These are phyloP conservation scores for Ginglymostoma cirratum DNA, from an alignment of 2,113 vertebrate genomes.

Conservation along the genomic window DNA sequence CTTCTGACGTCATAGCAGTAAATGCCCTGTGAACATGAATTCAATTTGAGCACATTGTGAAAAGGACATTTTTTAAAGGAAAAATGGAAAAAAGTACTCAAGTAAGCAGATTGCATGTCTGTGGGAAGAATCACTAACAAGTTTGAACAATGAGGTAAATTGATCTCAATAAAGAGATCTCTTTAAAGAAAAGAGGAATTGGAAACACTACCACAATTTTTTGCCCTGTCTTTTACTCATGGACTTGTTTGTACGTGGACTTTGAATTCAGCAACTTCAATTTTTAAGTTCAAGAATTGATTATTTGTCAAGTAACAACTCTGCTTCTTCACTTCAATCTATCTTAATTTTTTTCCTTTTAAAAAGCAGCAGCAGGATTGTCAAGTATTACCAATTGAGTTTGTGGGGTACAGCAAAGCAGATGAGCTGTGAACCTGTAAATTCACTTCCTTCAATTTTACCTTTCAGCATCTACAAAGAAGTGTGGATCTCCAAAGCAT, in stretches of 20 bases:
- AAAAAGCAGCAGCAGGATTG: not conserved
- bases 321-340: not conserved
- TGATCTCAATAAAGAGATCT: not conserved
- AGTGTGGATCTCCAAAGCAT: constrained; percentile 66
- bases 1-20: not conserved
- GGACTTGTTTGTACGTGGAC: not conserved
- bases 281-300: not conserved
- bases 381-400: not conserved
- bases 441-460: not conserved
- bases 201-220: not conserved
- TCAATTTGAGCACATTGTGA: not conserved
- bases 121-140: not conserved
- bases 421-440: not conserved
- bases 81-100: not conserved
- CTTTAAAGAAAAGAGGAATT: not conserved
- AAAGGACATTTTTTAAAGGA: not conserved
- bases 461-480: constrained; percentile 67
- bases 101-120: not conserved
- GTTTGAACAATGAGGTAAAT: not conserved
- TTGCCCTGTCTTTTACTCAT: not conserved
- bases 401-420: not conserved
- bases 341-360: not conserved
- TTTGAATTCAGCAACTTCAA: not conserved
- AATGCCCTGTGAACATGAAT: not conserved
- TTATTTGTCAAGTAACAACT: not conserved